Evolutionary conservation across 2,888 invertebrate genomes (phyloP).

Genomic region (Meteorus cinctellus): DNA sequence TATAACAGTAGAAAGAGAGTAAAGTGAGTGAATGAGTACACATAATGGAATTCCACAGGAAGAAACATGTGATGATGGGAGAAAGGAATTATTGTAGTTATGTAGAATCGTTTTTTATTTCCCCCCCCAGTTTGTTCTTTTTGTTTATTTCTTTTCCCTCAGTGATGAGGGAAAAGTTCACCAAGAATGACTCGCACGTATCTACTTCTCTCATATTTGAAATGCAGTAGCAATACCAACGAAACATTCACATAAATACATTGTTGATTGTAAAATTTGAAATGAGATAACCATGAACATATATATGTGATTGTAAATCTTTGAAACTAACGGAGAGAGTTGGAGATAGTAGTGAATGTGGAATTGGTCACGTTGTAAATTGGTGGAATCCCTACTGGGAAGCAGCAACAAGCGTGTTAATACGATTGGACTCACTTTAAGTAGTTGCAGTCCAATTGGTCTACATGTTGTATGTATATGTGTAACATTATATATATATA

Average conservation of each 20-base stretch:
- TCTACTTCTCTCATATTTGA: background rate
- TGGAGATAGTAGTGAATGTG: constrained; percentile 18
- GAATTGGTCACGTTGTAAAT: constrained; percentile 24
- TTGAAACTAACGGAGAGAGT: background rate
- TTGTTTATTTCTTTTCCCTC: constrained; percentile 6
- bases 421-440: constrained; percentile 30
- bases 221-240: constrained; percentile 19
- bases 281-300: constrained; percentile 25
- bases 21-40: background rate
- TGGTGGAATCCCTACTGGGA: constrained; percentile 19
- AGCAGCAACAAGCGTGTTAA: constrained; percentile 22
- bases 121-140: background rate
- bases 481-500: background rate
- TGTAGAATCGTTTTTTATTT: background rate
- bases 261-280: constrained; percentile 17
- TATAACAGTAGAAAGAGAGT: background rate
- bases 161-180: constrained; percentile 1
- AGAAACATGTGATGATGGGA: constrained; percentile 8
- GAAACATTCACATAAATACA: constrained; percentile 5
- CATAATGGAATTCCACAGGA: constrained; percentile 14
- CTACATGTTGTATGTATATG: background rate
- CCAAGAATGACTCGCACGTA: background rate
- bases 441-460: constrained; percentile 6
- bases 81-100: constrained; percentile 11
- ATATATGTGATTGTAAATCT: constrained; percentile 17